A percentile compares a stretch with the other conserved stretches of the same genome.
phyloP scores from a whole-genome alignment of 2,797 vertebrate genomes.

The Furcifer pardalis region DNA sequence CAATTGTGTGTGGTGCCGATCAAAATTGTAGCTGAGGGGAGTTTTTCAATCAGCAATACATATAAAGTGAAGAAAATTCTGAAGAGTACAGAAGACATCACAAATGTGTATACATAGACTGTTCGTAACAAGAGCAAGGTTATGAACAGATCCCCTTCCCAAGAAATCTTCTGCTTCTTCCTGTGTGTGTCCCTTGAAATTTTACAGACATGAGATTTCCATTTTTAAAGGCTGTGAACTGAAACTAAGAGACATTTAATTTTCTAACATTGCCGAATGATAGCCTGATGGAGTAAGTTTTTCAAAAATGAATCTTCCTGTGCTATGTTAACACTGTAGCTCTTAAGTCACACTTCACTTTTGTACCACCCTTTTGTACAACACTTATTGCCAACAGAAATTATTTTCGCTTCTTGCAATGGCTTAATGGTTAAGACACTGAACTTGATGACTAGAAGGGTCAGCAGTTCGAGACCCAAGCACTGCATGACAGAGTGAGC shows the following conservation, averaged over 20 bases:
- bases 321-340: background rate
- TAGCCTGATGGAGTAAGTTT: background rate
- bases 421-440: too few species aligned
- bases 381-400: background rate
- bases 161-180: too few species aligned
- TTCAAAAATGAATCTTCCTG: background rate
- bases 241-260: background rate
- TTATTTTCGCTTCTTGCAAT: background rate
- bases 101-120: background rate
- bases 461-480: too few species aligned
- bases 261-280: background rate
- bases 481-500: too few species aligned
- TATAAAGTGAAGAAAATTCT: too few species aligned
- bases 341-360: background rate
- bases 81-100: background rate
- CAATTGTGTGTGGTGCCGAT: too few species aligned
- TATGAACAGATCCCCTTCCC: too few species aligned
- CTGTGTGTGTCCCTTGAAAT: background rate
- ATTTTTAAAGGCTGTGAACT: background rate
- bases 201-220: background rate
- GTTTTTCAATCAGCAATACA: too few species aligned
- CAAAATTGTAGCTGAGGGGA: too few species aligned
- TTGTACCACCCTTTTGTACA: background rate
- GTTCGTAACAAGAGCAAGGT: too few species aligned
- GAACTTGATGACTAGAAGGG: too few species aligned